These are phyloP conservation scores for Bufo bufo DNA, from an alignment of 2,113 vertebrate genomes.

Conservation along the genomic window DNA sequence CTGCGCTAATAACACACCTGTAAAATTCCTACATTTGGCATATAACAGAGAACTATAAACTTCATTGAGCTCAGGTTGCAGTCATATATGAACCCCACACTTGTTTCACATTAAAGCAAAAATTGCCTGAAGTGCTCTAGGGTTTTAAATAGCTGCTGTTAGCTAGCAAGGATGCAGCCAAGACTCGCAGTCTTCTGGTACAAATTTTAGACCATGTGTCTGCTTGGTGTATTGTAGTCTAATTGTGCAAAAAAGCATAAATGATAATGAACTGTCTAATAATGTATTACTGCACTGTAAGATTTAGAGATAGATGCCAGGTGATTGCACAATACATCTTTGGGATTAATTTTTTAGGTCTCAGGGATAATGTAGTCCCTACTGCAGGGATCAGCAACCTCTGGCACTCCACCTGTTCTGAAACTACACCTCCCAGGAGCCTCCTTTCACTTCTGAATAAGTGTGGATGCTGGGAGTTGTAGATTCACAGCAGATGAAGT, in stretches of 20 bases:
- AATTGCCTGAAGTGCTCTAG: constrained; percentile 37
- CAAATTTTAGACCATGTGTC: constrained; percentile 21
- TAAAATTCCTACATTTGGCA: constrained; percentile 35
- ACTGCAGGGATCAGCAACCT: no score
- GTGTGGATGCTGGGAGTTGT: no score
- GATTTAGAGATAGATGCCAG: background rate
- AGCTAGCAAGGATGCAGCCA: constrained; percentile 3
- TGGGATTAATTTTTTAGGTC: no score
- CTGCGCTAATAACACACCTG: constrained; percentile 32
- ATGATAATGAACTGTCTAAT: constrained; percentile 5
- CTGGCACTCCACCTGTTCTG: no score
- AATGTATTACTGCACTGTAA: background rate
- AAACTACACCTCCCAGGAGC: no score
- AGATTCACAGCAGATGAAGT: no score
- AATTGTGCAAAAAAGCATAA: background rate
- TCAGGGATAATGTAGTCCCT: no score
- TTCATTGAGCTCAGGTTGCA: constrained; percentile 15
- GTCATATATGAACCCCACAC: constrained; percentile 5
- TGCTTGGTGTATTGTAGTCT: constrained; percentile 1
- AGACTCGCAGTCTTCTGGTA: constrained; percentile 12
- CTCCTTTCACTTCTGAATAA: no score
- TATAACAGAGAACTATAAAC: constrained; percentile 14
- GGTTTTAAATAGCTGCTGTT: constrained; percentile 46
- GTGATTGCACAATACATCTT: background rate
- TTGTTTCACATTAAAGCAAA: constrained; percentile 35